Evolutionary conservation across 2,888 invertebrate genomes (phyloP), one percentile per base, ranked within the genome.

Genomic region (Megamerina dolium): DNA sequence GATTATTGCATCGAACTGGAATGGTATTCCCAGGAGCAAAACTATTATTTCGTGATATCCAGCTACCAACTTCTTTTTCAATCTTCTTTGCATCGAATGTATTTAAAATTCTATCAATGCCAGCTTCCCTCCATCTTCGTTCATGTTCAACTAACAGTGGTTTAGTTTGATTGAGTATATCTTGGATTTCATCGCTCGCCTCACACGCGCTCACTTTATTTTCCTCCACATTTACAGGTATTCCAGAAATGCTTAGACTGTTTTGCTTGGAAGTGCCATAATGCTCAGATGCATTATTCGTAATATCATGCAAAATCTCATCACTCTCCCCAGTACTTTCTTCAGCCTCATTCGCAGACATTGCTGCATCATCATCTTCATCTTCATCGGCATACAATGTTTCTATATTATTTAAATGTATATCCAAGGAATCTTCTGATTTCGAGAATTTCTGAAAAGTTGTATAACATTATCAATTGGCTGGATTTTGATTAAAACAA

Each of bases 1-100:
- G 18, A 19, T 12, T 12, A 12, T 18, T 12, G 4, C 12, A 5
- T 9, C 20, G 19, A 34, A n/a, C 12, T 12, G 19, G 13, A 17
- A 4, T 19, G 1, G 19, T 2, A 9, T n/a, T 12, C 10, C 4
- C 3, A n/a, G 18, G 18, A 5, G 34, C 13, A 3, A 3, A 17
- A 37, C 17, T 27, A 40, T 50, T 60, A 39, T 65, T 49, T 5
- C 57, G 57, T 1, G 57, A 58, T 45, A 68, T 18, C 69, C 68
- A 70, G 2, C 54, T 53, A 3, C 63, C 64, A 3, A 68, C 66
- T 33, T 65, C 60, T 13, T 56, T 49, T 23, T 64, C 61, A 3
- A 68, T 68, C 42, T 63, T 53, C 16, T 60, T 48, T 1, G 51
- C 50, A 49, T 68, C 66, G 30, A 68, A 68, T 2, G 67, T 60